These are phyloP conservation scores for Saccostrea glomerata DNA, from an alignment of 1,140 invertebrate genomes.

Conservation along the genomic window DNA sequence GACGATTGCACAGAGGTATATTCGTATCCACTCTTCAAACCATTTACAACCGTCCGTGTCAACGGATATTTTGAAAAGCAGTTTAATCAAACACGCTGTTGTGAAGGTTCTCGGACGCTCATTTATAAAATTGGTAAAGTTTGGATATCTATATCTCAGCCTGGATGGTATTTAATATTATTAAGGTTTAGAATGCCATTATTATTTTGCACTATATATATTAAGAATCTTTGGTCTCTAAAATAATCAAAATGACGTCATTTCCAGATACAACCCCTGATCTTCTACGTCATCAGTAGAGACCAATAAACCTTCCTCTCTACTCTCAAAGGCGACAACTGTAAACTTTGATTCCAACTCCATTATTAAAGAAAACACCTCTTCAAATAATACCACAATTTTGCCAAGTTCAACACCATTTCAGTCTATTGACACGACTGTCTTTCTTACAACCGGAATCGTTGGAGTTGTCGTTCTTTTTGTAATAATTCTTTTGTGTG, in stretches of 20 bases:
- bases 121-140: background rate
- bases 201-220: too few species aligned
- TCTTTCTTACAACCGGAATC: background rate
- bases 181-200: too few species aligned
- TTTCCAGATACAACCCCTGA: background rate
- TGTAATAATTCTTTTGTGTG: background rate
- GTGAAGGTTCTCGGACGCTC: background rate
- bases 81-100: background rate
- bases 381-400: background rate
- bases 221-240: too few species aligned
- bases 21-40: background rate
- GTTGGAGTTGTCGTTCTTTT: background rate
- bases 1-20: background rate
- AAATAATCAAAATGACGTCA: too few species aligned
- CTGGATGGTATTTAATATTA: too few species aligned
- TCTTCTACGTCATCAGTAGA: background rate
- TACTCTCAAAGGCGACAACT: background rate
- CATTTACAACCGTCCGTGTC: background rate
- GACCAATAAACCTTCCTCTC: background rate
- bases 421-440: background rate
- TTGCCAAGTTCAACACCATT: background rate
- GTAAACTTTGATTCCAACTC: background rate
- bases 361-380: background rate
- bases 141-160: background rate
- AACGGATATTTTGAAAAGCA: background rate